Evolutionary conservation across 2,113 vertebrate species (phyloP).

Genomic region (Corydoras maculifer): DNA sequence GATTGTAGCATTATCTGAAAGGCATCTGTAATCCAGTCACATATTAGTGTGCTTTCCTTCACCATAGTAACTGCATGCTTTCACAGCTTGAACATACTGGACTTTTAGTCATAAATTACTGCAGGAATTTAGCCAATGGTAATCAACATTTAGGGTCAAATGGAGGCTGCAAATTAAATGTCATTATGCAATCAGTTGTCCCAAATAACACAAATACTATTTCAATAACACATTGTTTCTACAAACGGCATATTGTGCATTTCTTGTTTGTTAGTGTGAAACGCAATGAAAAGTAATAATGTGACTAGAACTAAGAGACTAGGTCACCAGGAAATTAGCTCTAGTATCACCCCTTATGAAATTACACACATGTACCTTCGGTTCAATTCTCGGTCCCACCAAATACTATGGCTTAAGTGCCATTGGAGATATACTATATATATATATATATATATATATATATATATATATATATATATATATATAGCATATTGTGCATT

Average conservation of each 20-base stretch:
- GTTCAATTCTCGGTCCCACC: too few species aligned
- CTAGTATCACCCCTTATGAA: too few species aligned
- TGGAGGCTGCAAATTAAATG: neutral
- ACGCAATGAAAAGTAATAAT: too few species aligned
- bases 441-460: too few species aligned
- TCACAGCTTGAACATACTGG: slow-evolving; percentile 1
- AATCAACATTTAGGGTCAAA: slow-evolving; percentile 18
- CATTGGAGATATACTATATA: too few species aligned
- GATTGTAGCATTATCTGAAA: slow-evolving; percentile 1
- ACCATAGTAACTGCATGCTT: slow-evolving; percentile 18
- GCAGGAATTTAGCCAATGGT: slow-evolving; percentile 2
- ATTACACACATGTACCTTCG: too few species aligned
- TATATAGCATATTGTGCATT: too few species aligned
- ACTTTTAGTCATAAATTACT: neutral
- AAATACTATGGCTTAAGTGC: too few species aligned
- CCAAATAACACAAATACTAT: neutral
- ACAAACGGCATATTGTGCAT: neutral
- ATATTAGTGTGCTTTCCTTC: slow-evolving; percentile 15
- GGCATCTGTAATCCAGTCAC: slow-evolving; percentile 36
- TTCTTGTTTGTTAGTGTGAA: too few species aligned
- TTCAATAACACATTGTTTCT: neutral
- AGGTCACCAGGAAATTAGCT: too few species aligned
- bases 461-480: too few species aligned
- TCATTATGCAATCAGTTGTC: neutral
- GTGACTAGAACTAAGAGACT: too few species aligned